Evolutionary conservation across 92 coral and sea anemone species (phyloP).

Genomic region (Metridium senile): DNA sequence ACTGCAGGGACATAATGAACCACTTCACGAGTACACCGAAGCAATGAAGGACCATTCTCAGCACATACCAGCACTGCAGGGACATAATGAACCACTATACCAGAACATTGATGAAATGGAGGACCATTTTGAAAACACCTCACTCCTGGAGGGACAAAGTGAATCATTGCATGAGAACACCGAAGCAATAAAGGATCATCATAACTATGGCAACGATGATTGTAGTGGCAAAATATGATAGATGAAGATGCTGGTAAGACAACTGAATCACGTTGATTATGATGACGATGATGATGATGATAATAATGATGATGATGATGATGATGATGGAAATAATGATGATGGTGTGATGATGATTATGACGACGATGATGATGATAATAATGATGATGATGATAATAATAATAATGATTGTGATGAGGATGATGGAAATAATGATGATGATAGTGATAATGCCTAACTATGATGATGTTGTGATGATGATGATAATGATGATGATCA

Average conservation of each 20-base stretch:
- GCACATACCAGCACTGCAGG: background rate
- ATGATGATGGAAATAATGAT: too few species aligned
- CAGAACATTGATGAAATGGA: background rate
- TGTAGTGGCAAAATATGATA: constrained; percentile 3
- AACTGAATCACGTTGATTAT: too few species aligned
- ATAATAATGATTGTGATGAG: too few species aligned
- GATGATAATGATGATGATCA: too few species aligned
- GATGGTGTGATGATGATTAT: too few species aligned
- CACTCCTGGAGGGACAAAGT: background rate
- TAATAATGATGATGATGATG: too few species aligned
- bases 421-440: too few species aligned
- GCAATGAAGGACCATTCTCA: background rate
- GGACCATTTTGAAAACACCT: background rate
- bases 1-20: background rate
- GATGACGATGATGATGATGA: too few species aligned
- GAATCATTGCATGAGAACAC: background rate
- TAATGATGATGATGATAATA: too few species aligned
- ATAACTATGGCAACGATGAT: background rate
- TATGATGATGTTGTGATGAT: too few species aligned
- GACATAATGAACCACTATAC: background rate
- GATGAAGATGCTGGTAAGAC: constrained; percentile 18
- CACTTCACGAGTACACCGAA: background rate
- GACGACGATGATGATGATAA: too few species aligned
- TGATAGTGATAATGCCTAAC: too few species aligned
- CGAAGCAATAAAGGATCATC: background rate